Base-by-base conservation (phyloP, 2,797 vertebrate species). In the Trachurus trachurus region DNA sequence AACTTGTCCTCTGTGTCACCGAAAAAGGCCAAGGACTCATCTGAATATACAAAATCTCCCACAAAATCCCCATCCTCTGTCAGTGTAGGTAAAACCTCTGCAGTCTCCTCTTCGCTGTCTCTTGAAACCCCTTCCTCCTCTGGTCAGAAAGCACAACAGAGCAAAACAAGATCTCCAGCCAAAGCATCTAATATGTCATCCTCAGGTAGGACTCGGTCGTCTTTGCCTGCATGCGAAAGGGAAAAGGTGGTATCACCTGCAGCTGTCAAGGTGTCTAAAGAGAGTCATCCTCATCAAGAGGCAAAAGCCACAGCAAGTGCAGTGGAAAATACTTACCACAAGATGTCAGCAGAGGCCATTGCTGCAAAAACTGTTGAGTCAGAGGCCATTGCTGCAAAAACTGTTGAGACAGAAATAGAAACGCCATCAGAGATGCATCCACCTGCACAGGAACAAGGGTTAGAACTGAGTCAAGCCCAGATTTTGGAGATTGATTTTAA, bases 301-400 rank as follows among this genome's bases (percentile, higher is more conserved):
- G n/a, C 17, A 11, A 74, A 67, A 76, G 52, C 31, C 17, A 21
- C 29, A 13, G 54, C 78, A 49, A 10, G 12, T 0, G 69, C 68
- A 71, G 71, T 61, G 17, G 21, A 40, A 22, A 59, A 9, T 50
- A 54, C 77, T 58, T 66, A 62, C 71, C 88, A 88, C 64, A 73
- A 15, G 8, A 75, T 59, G 77, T 78, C 84, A 82, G 57, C 74
- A 83, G 75, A 89, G 74, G 8, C 3, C 49, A 2, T 2, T 58
- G 34, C 82, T 69, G 64, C 42, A 61, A 64, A 81, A 83, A 63
- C 50, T 77, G 80, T 29, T 13, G 66, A 62, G 80, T 80, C 82
- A 54, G 73, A 84, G 74, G 8, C 3, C 49, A 2, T 2, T 58
- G 34, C 82, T 69, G 64, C 42, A 61, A 64, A 81, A 83, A 63